These are phyloP conservation scores for Ashinkailepas kermadecensis DNA, from an alignment of 2,888 invertebrate species.

Conservation along the genomic window DNA sequence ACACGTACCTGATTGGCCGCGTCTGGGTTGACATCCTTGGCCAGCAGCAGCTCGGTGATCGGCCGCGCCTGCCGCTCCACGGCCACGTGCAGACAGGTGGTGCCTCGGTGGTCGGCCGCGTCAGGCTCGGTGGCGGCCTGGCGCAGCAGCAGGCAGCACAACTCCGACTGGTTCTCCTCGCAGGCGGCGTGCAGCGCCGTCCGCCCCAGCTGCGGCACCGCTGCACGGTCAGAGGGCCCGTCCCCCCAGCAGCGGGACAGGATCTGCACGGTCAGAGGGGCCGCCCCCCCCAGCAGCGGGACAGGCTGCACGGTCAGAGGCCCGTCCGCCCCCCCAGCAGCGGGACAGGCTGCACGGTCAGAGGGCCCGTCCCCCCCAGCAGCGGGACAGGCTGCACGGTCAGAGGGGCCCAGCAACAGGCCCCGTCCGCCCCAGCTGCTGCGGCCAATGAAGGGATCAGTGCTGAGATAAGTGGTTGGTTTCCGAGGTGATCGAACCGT, in stretches of 20 bases:
- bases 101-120: background rate
- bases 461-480: too few relatives aligned
- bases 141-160: conserved; percentile 48
- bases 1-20: background rate
- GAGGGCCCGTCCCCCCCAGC: too few relatives aligned
- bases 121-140: conserved; percentile 48
- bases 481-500: too few relatives aligned
- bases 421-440: too few relatives aligned
- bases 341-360: background rate
- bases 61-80: background rate
- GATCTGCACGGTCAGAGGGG: too few relatives aligned
- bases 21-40: background rate
- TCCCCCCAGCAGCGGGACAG: conserved; percentile 22
- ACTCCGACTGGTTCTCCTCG: conserved; percentile 56
- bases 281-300: too few relatives aligned
- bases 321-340: background rate
- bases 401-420: too few relatives aligned
- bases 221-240: background rate
- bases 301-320: too few relatives aligned
- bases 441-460: too few relatives aligned
- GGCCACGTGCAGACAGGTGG: background rate
- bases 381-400: too few relatives aligned
- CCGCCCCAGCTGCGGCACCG: conserved; percentile 48
- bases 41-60: background rate
- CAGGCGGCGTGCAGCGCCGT: conserved; percentile 65